Evolutionary conservation across 2,888 invertebrate species (phyloP).

Genomic region (Macaria notata): DNA sequence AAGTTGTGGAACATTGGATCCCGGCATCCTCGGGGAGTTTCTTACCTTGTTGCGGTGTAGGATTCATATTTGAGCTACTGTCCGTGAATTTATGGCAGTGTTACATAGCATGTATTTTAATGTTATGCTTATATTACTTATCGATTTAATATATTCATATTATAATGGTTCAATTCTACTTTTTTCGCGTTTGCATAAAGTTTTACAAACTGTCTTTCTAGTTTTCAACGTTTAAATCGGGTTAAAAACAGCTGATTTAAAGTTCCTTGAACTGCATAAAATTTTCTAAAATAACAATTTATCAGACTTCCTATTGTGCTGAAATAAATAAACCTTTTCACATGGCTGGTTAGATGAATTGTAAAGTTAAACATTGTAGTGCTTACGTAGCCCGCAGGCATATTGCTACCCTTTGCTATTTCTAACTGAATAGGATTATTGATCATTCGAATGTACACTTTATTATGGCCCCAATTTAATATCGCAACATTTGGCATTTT

Average conservation of each 20-base stretch:
- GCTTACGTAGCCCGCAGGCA: conserved; percentile 40
- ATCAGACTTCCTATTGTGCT: too few species aligned
- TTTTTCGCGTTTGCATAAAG: too few species aligned
- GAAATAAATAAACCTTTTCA: conserved; percentile 31
- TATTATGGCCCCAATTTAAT: background rate
- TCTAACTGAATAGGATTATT: conserved; percentile 51
- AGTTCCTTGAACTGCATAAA: too few species aligned
- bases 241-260: too few species aligned
- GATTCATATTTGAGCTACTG: conserved; percentile 77
- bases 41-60: conserved; percentile 76
- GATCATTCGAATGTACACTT: conserved; percentile 29
- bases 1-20: conserved; percentile 55
- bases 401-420: conserved; percentile 46
- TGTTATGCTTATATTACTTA: too few species aligned
- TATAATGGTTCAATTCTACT: too few species aligned
- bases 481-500: background rate
- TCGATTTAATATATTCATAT: too few species aligned
- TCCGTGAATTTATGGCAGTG: conserved; percentile 60
- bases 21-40: conserved; percentile 77
- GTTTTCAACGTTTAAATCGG: too few species aligned
- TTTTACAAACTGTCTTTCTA: too few species aligned
- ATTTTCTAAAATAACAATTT: too few species aligned
- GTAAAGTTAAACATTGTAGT: conserved; percentile 42
- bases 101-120: too few species aligned
- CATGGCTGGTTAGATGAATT: conserved; percentile 50